Percentiles rank a stretch among this genome's conserved stretches.
Evolutionary conservation across 1,140 invertebrate genomes (phyloP).

Genomic region (Drosophila punjabiensis): DNA sequence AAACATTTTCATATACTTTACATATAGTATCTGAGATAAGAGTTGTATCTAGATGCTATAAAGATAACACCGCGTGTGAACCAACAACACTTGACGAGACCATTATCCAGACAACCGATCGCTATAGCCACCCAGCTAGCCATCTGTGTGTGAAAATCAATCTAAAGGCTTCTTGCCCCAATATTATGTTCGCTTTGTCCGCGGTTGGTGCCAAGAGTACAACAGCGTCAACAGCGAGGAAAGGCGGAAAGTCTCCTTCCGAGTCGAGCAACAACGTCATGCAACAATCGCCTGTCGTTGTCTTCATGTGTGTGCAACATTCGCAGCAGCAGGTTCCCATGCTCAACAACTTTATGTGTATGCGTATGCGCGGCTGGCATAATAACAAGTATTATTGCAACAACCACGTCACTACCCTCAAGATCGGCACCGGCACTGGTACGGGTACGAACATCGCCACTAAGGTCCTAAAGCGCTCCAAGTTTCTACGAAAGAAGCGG

Average conservation of each 20-base stretch:
- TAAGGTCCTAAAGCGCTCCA: slow-evolving; percentile 59
- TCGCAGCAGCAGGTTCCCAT: slow-evolving; percentile 78
- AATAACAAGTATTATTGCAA: slow-evolving; percentile 33
- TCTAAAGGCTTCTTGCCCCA: slow-evolving; percentile 36
- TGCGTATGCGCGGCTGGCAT: slow-evolving; percentile 78
- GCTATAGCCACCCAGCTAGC: slow-evolving; percentile 9
- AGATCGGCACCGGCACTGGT: slow-evolving; percentile 34
- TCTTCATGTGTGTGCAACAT: slow-evolving; percentile 77
- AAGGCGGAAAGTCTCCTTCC: slow-evolving; percentile 15
- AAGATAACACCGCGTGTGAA: slow-evolving; percentile 33
- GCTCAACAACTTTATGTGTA: slow-evolving; percentile 72
- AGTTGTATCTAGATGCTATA: slow-evolving; percentile 59
- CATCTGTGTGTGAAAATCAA: slow-evolving; percentile 11
- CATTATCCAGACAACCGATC: slow-evolving; percentile 13
- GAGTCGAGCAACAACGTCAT: slow-evolving; percentile 64
- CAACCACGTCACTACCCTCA: slow-evolving; percentile 23
- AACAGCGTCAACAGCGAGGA: slow-evolving; percentile 33
- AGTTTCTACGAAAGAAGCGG: slow-evolving; percentile 71
- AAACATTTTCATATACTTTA: slow-evolving; percentile 12
- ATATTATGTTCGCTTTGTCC: slow-evolving; percentile 70
- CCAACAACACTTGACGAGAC: slow-evolving; percentile 11
- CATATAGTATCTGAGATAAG: slow-evolving; percentile 59
- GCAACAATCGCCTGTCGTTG: slow-evolving; percentile 73
- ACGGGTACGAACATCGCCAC: slow-evolving; percentile 35
- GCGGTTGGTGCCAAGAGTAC: slow-evolving; percentile 24